Percentiles rank a stretch among this genome's conserved stretches.
These are phyloP conservation scores for Forbesichthys agassizii DNA, from an alignment of 2,113 vertebrate species.

Conservation along the genomic window DNA sequence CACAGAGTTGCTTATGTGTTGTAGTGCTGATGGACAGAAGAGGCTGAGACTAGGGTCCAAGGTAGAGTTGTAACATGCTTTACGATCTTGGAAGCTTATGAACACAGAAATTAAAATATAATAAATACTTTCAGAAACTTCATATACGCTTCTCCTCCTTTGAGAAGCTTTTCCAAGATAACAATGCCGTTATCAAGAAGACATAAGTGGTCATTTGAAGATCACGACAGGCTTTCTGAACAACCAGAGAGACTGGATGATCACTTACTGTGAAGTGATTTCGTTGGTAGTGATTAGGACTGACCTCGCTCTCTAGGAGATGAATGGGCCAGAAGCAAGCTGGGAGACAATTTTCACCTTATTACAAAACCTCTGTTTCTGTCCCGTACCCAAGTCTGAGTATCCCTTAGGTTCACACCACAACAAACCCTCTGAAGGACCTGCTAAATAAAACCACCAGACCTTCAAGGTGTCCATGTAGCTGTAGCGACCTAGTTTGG, in stretches of 20 bases:
- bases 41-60: no score
- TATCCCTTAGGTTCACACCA: conserved; percentile 22
- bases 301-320: conserved; percentile 37
- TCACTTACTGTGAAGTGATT: conserved; percentile 18
- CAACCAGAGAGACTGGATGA: conserved; percentile 21
- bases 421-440: conserved; percentile 32
- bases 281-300: conserved; percentile 33
- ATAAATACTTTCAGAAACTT: no score
- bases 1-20: no score
- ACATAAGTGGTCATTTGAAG: conserved; percentile 44
- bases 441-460: conserved; percentile 35
- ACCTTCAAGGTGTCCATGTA: conserved; percentile 16
- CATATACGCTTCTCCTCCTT: neutral
- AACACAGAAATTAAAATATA: no score
- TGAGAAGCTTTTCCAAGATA: neutral
- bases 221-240: conserved; percentile 16
- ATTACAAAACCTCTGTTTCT: conserved; percentile 15
- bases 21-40: no score
- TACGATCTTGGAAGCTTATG: no score
- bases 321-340: neutral
- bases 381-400: conserved; percentile 11
- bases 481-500: conserved; percentile 4
- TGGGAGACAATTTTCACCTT: neutral
- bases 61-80: no score
- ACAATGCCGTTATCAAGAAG: conserved; percentile 17